A percentile compares a stretch with the other conserved stretches of the same genome.
Conservation (phyloP, 2,888 invertebrate genomes). For the Mesorhabditis belari region DNA sequence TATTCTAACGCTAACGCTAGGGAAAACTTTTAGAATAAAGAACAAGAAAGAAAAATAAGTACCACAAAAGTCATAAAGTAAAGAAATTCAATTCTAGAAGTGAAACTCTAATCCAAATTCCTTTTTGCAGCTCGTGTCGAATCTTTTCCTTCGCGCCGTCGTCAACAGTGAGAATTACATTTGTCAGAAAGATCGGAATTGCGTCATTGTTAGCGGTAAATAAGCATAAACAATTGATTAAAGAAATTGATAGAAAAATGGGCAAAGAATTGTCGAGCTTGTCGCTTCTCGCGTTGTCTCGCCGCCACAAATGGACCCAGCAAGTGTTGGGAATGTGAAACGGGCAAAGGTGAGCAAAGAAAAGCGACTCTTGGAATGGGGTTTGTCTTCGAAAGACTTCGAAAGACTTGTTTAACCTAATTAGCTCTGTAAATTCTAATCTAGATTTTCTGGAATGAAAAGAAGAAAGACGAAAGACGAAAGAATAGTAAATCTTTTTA, state of each 20-base stretch:
- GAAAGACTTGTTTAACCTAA: too few relatives aligned
- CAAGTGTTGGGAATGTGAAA: not conserved
- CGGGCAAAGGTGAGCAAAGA: not conserved
- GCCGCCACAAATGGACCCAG: not conserved
- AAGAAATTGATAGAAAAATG: not conserved
- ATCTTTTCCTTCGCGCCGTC: not conserved
- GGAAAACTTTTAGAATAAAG: too few relatives aligned
- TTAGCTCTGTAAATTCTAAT: not conserved
- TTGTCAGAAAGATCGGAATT: not conserved
- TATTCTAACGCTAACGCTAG: too few relatives aligned
- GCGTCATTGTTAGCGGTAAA: not conserved
- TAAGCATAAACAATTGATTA: not conserved
- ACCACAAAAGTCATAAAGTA: too few relatives aligned
- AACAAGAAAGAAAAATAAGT: too few relatives aligned
- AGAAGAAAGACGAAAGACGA: too few relatives aligned
- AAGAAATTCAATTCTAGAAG: too few relatives aligned
- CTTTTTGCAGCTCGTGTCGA: not conserved
- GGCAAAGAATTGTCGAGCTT: not conserved
- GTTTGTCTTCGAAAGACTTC: too few relatives aligned
- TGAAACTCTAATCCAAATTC: not conserved
- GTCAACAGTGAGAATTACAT: not conserved
- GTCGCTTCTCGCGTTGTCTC: not conserved
- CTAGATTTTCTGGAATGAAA: too few relatives aligned
- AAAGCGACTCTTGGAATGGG: too few relatives aligned
- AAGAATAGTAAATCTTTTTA: not conserved